Evolutionary conservation across 1,140 invertebrate genomes (phyloP).

Genomic region (Drosophila repletoides): DNA sequence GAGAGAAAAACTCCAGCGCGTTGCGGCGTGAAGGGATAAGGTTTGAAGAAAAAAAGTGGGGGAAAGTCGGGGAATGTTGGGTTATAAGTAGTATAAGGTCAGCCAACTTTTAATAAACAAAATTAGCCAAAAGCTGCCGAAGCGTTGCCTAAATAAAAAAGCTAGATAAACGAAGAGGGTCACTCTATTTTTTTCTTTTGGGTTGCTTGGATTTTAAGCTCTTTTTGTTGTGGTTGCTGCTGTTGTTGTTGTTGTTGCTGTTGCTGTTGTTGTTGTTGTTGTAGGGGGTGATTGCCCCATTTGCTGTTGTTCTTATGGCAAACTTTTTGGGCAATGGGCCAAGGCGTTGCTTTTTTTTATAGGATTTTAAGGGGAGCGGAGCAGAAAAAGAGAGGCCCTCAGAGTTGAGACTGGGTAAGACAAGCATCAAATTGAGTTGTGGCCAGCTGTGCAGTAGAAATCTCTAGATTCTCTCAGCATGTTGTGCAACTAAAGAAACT

Average conservation of each 20-base stretch:
- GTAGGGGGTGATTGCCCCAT: neutral
- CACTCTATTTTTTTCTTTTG: constrained; percentile 21
- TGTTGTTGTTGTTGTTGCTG: neutral
- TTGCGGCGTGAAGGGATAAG: neutral
- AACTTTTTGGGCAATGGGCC: constrained; percentile 33
- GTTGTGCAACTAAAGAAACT: no score
- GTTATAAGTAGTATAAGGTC: constrained; percentile 29
- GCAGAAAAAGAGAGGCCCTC: no score
- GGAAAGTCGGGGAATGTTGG: no score
- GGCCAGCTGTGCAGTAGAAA: constrained; percentile 4
- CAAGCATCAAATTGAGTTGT: constrained; percentile 21
- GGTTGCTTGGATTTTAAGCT: neutral
- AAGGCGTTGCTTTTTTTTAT: no score
- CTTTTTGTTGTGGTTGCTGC: neutral
- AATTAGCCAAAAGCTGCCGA: constrained; percentile 61
- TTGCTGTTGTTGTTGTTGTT: neutral
- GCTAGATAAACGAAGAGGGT: constrained; percentile 66
- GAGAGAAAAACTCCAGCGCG: constrained; percentile 1
- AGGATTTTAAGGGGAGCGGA: no score
- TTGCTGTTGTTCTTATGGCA: constrained; percentile 13
- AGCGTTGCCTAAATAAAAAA: constrained; percentile 68
- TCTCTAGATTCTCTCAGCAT: constrained; percentile 5
- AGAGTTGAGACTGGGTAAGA: no score
- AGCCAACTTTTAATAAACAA: constrained; percentile 78
- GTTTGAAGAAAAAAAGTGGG: neutral